phyloP scores from a whole-genome alignment of 2,113 vertebrate species.

The Rhinogobius similis region DNA sequence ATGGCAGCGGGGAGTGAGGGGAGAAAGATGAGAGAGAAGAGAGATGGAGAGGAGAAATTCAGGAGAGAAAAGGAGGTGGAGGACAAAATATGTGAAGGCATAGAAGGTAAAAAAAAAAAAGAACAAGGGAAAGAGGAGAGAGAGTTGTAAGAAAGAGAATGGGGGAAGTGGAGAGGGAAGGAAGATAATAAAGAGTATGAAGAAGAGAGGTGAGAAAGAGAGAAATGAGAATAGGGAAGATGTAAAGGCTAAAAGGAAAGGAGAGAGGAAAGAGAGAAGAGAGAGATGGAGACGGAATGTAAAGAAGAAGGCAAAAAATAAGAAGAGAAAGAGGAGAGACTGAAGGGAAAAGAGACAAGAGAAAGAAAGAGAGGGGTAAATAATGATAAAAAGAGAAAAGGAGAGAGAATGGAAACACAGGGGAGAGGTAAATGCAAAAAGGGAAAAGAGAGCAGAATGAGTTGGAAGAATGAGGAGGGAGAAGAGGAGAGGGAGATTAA shows the following conservation, averaged over 20 bases:
- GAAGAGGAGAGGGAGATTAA: no score
- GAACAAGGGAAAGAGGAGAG: neutral
- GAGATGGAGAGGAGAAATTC: no score
- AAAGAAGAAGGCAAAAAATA: no score
- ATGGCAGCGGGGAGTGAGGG: slow-evolving; percentile 10
- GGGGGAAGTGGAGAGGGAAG: no score
- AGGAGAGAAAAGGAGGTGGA: neutral
- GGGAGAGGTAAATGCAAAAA: neutral
- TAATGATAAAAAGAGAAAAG: no score
- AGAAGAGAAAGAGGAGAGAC: neutral
- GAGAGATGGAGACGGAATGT: neutral
- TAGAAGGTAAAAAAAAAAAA: neutral
- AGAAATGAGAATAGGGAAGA: no score
- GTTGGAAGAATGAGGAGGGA: neutral
- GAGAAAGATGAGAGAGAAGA: neutral
- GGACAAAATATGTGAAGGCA: no score
- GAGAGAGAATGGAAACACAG: no score
- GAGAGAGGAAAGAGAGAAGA: neutral
- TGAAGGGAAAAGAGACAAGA: neutral
- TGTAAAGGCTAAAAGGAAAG: no score
- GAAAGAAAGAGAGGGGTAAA: no score
- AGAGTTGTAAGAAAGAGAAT: neutral
- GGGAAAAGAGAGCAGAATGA: neutral
- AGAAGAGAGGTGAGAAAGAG: no score
- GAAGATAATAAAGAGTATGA: no score